phyloP scores from a whole-genome alignment of 2,113 vertebrate species.

The Hemichromis elongatus region DNA sequence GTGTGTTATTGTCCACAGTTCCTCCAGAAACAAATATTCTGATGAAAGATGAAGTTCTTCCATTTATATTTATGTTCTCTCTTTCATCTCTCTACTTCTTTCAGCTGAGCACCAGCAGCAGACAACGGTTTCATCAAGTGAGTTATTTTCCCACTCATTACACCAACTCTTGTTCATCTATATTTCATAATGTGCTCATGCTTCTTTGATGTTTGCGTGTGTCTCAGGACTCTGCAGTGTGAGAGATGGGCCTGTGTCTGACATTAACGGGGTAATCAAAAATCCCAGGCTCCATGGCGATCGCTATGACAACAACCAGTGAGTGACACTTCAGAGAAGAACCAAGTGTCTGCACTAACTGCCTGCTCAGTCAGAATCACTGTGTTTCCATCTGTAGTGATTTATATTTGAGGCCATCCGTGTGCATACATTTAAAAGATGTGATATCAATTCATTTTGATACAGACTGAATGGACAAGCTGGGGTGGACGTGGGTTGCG shows the following conservation, averaged over 20 bases:
- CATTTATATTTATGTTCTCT: not conserved
- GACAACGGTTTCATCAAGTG: conserved; percentile 12
- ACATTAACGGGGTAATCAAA: conserved; percentile 65
- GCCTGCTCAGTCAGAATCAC: not conserved
- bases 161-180: not conserved
- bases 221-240: conserved; percentile 66
- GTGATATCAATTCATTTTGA: fast-evolving
- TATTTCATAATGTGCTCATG: conserved; percentile 5
- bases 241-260: conserved; percentile 56
- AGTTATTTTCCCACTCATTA: not conserved
- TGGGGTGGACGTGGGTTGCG: not conserved
- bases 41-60: not conserved
- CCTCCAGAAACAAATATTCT: not conserved
- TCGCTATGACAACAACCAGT: conserved; percentile 76
- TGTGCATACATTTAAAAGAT: fast-evolving
- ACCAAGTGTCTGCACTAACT: not conserved
- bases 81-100: not conserved
- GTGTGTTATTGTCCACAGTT: not conserved
- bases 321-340: conserved; percentile 40
- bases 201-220: conserved; percentile 25
- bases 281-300: conserved; percentile 65
- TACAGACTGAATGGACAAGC: fast-evolving
- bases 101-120: conserved; percentile 22
- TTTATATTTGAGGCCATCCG: not conserved
- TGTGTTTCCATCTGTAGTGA: fast-evolving